phyloP scores from a whole-genome alignment of 2,888 invertebrate species.

The Nomada fabriciana region DNA sequence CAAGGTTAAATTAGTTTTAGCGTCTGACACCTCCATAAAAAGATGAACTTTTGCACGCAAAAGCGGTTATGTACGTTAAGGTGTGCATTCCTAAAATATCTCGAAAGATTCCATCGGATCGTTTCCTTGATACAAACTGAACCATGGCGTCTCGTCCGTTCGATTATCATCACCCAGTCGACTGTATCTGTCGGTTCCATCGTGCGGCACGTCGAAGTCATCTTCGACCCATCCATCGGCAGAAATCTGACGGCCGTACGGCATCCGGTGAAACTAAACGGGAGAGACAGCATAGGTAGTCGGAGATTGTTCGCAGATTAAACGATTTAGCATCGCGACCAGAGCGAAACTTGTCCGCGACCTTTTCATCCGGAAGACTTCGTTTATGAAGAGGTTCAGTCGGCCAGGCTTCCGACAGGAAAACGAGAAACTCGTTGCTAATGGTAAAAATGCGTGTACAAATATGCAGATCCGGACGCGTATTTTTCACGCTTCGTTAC shows the following conservation, averaged over 20 bases:
- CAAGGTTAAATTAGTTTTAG: neutral
- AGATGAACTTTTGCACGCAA: neutral
- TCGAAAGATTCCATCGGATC: neutral
- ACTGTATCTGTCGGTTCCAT: constrained; percentile 55
- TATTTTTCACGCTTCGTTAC: constrained; percentile 58
- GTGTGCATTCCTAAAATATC: neutral
- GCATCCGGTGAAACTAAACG: constrained; percentile 58
- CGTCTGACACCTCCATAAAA: neutral
- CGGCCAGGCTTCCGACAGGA: constrained; percentile 6
- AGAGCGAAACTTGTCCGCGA: constrained; percentile 19
- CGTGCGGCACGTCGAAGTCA: constrained; percentile 40
- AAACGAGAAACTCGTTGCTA: constrained; percentile 41
- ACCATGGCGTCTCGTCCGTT: constrained; percentile 69
- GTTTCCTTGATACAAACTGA: neutral
- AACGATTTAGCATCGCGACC: constrained; percentile 44
- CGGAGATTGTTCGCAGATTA: constrained; percentile 54
- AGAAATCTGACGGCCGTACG: constrained; percentile 62
- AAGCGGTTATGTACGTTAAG: neutral
- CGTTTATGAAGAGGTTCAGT: constrained; percentile 4
- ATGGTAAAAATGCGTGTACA: constrained; percentile 31
- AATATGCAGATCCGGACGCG: constrained; percentile 47
- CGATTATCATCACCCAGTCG: constrained; percentile 71
- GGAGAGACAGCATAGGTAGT: constrained; percentile 40
- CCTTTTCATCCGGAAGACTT: neutral
- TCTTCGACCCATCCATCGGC: constrained; percentile 56